Percentiles rank a stretch among this genome's conserved stretches.
These are phyloP conservation scores for Scomber japonicus DNA, from an alignment of 2,113 vertebrate genomes.

Conservation along the genomic window DNA sequence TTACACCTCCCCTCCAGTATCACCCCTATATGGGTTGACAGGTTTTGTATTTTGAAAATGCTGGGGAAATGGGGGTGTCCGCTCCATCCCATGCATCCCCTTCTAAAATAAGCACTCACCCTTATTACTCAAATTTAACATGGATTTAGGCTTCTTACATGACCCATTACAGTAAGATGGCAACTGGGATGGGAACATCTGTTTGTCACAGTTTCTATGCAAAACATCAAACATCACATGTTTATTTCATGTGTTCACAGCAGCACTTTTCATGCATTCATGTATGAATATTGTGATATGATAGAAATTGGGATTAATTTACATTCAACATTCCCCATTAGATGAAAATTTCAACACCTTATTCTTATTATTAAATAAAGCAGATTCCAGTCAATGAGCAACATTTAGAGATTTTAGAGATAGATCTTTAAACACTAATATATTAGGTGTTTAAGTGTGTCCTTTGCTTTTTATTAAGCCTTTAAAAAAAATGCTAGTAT, in stretches of 20 bases:
- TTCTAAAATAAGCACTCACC: slow-evolving; percentile 39
- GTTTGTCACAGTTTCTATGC: slow-evolving; percentile 30
- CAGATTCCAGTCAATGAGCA: neutral
- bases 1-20: slow-evolving; percentile 32
- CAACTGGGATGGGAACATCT: slow-evolving; percentile 30
- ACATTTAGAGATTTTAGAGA: neutral
- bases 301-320: neutral
- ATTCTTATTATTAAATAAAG: neutral
- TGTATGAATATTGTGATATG: slow-evolving; percentile 12
- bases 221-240: slow-evolving; percentile 29
- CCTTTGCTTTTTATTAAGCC: neutral
- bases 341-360: neutral
- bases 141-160: slow-evolving; percentile 31
- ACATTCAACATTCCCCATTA: neutral
- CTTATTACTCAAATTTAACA: slow-evolving; percentile 28
- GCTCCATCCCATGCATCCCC: slow-evolving; percentile 40
- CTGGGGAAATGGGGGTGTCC: slow-evolving; percentile 20
- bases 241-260: slow-evolving; percentile 15
- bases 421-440: neutral
- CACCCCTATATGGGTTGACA: slow-evolving; percentile 15
- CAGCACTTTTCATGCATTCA: slow-evolving; percentile 12
- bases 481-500: neutral
- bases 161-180: neutral
- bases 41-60: slow-evolving; percentile 41
- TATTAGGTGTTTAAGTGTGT: neutral